Conservation (phyloP, 2,888 invertebrate genomes). For the Metallyticus violacea region DNA sequence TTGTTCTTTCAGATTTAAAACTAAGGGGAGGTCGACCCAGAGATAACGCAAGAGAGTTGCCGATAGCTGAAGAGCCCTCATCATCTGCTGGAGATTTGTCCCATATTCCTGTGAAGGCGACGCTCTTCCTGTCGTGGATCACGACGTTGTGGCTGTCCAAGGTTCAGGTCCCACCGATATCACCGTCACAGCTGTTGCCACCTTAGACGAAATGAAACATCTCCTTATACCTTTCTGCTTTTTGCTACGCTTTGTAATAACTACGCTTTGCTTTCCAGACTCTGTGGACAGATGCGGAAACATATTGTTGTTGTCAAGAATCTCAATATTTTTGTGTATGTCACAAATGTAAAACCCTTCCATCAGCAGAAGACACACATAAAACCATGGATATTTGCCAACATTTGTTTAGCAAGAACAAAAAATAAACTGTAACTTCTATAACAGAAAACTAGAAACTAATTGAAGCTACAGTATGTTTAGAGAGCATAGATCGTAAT, state of each 20-base stretch:
- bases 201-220: background rate
- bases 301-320: background rate
- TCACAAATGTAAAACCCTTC: background rate
- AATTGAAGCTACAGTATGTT: background rate
- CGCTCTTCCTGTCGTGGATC: background rate
- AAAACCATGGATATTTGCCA: background rate
- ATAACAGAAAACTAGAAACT: background rate
- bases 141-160: slow-evolving; percentile 1
- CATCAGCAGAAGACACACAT: background rate
- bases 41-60: slow-evolving; percentile 21
- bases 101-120: background rate
- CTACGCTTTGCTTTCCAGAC: background rate
- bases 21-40: slow-evolving; percentile 20
- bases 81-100: slow-evolving; percentile 7
- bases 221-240: background rate
- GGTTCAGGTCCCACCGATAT: slow-evolving; percentile 3
- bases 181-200: background rate
- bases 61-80: slow-evolving; percentile 22
- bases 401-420: background rate
- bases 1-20: slow-evolving; percentile 24
- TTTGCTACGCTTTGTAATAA: background rate
- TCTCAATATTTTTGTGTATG: background rate
- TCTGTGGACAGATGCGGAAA: background rate
- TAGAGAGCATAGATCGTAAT: background rate
- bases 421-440: background rate